phyloP scores from a whole-genome alignment of 2,888 invertebrate species.

The Herminia tarsipennalis region DNA sequence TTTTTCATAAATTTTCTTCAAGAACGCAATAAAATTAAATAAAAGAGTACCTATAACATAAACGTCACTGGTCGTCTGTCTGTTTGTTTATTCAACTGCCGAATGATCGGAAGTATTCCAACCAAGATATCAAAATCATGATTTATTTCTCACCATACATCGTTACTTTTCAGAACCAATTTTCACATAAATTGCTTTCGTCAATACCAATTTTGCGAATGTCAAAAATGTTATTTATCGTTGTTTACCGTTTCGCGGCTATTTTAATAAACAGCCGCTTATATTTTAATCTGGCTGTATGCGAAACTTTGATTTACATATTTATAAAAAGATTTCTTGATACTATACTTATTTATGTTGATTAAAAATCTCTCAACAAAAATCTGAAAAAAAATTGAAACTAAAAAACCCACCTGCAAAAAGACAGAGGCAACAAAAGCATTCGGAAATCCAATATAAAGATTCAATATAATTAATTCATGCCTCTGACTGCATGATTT shows the following conservation, averaged over 20 bases:
- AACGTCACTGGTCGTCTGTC: slow-evolving; percentile 18
- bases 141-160: slow-evolving; percentile 57
- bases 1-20: neutral
- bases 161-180: slow-evolving; percentile 58
- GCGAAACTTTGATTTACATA: neutral
- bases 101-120: slow-evolving; percentile 12
- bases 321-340: too few relatives aligned
- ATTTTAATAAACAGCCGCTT: slow-evolving; percentile 25
- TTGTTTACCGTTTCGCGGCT: slow-evolving; percentile 51
- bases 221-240: slow-evolving; percentile 66
- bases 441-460: too few relatives aligned
- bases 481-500: too few relatives aligned
- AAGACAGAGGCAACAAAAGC: too few relatives aligned
- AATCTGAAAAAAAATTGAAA: too few relatives aligned
- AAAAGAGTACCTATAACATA: slow-evolving; percentile 1
- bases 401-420: too few relatives aligned
- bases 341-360: too few relatives aligned
- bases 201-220: slow-evolving; percentile 66
- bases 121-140: slow-evolving; percentile 42
- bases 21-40: slow-evolving; percentile 1
- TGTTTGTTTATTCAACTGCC: slow-evolving; percentile 37
- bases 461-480: too few relatives aligned
- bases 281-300: slow-evolving; percentile 14
- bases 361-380: too few relatives aligned
- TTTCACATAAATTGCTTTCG: slow-evolving; percentile 67